Conservation (phyloP, 2,113 vertebrate genomes). For the Rhynchomys soricoides region DNA sequence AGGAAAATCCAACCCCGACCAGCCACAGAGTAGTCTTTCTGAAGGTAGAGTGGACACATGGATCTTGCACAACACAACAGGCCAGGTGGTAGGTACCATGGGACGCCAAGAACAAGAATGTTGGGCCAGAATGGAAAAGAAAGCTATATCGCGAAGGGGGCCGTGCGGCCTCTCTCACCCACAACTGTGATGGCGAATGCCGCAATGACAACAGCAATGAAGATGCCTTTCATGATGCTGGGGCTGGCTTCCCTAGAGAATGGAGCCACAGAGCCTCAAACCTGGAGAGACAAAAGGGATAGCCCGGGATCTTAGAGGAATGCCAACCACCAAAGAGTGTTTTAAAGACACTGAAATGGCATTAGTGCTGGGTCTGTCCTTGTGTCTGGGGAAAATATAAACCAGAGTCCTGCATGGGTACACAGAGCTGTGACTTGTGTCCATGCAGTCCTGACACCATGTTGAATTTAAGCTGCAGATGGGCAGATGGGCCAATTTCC, state of each 20-base stretch:
- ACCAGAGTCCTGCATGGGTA: not conserved
- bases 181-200: not conserved
- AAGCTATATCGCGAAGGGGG: not conserved
- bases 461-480: not conserved
- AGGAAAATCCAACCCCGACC: not conserved
- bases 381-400: not conserved
- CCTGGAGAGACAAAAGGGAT: constrained; percentile 23
- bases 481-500: not conserved
- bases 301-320: fast-evolving
- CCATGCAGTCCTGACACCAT: not conserved
- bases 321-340: not conserved
- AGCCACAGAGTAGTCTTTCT: not conserved
- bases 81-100: not conserved
- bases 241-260: not conserved
- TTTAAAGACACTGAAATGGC: not conserved
- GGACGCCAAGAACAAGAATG: not conserved
- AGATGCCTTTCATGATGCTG: not conserved
- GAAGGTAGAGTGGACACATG: not conserved
- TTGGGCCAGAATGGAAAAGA: not conserved
- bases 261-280: not conserved
- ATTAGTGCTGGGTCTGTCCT: not conserved
- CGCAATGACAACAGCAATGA: not conserved
- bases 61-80: not conserved
- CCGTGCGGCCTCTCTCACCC: not conserved
- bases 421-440: not conserved